A percentile compares a stretch with the other conserved stretches of the same genome.
Evolutionary conservation across 2,797 vertebrate genomes (phyloP).

Genomic region (Coranthus polyacanthus): DNA sequence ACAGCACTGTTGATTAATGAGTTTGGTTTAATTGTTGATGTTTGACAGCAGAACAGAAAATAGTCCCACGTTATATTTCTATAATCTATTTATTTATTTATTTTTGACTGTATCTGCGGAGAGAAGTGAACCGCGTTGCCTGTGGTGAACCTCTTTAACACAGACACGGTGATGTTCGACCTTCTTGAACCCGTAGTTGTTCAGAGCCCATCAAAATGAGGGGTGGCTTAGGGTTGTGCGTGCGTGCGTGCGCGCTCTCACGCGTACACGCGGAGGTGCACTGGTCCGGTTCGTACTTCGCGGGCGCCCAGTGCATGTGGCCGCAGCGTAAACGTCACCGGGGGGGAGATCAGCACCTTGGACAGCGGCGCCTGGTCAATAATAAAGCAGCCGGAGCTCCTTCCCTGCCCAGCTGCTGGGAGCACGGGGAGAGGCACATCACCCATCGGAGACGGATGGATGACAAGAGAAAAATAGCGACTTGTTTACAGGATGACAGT

Average conservation of each 20-base stretch:
- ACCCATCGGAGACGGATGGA: conserved; percentile 26
- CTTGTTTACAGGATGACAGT: conserved; percentile 52
- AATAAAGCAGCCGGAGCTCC: conserved; percentile 53
- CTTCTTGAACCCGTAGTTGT: too few species aligned
- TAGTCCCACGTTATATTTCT: too few species aligned
- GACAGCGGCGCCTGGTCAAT: conserved; percentile 80
- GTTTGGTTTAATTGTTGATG: too few species aligned
- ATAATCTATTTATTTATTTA: too few species aligned
- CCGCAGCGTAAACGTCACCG: conserved; percentile 67
- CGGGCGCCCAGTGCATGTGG: conserved; percentile 72
- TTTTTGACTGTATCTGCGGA: too few species aligned
- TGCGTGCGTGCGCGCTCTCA: neutral
- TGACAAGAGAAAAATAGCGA: conserved; percentile 2
- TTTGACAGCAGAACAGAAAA: too few species aligned
- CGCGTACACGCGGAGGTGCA: too few species aligned
- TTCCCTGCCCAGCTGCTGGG: conserved; percentile 48
- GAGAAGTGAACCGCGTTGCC: too few species aligned
- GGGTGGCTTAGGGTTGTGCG: neutral
- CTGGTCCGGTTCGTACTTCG: conserved; percentile 67
- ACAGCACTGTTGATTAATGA: too few species aligned
- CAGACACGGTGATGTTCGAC: too few species aligned
- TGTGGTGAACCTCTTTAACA: too few species aligned
- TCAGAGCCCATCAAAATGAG: too few species aligned
- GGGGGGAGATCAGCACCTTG: conserved; percentile 81
- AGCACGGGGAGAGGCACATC: conserved; percentile 25